Percentiles rank a stretch among this genome's conserved stretches.
Evolutionary conservation across 2,113 vertebrate genomes (phyloP).

Genomic region (Equus quagga): DNA sequence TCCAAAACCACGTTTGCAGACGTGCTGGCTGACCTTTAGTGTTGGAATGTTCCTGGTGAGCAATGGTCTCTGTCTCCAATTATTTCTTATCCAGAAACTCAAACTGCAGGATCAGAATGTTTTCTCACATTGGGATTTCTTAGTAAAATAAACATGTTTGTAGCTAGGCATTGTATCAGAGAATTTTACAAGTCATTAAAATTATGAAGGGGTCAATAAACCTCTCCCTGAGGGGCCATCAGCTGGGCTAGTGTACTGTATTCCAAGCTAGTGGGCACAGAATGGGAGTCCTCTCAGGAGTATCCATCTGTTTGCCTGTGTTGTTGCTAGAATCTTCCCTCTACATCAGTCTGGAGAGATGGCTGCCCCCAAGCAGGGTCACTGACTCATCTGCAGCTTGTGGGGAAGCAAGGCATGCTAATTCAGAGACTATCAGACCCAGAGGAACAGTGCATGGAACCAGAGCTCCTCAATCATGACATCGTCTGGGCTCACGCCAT

Average conservation of each 20-base stretch:
- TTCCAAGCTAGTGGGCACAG: background rate
- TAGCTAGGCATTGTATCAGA: conserved; percentile 23
- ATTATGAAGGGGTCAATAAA: background rate
- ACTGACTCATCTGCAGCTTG: background rate
- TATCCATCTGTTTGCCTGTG: background rate
- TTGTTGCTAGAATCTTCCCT: background rate
- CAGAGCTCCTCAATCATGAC: background rate
- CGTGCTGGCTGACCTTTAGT: background rate
- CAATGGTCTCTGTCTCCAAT: background rate
- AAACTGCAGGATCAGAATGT: background rate
- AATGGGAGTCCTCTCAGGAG: background rate
- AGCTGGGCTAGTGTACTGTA: background rate
- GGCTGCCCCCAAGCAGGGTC: background rate
- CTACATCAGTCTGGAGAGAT: background rate
- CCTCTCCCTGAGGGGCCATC: background rate
- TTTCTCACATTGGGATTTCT: background rate
- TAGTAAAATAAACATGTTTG: background rate
- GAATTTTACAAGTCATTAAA: background rate
- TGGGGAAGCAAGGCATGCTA: background rate
- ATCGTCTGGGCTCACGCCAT: background rate
- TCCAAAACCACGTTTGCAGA: background rate
- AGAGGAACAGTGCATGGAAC: background rate
- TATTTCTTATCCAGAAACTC: background rate
- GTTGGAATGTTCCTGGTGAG: background rate
- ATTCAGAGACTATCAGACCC: background rate